Evolutionary conservation across 2,888 invertebrate genomes (phyloP).

Genomic region (Hymenopus coronatus): DNA sequence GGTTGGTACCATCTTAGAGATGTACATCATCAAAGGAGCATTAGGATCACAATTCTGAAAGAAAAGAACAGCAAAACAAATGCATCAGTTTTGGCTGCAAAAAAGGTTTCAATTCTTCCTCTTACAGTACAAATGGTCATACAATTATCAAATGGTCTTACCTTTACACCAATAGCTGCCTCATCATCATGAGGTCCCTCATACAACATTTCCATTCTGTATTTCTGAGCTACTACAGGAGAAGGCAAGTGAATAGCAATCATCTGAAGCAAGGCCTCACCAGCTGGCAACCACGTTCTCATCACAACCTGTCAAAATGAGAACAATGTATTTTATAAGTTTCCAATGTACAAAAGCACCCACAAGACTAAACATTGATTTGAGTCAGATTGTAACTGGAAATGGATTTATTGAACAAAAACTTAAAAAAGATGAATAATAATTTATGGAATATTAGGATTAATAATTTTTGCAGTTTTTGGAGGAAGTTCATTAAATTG

Average conservation of each 20-base stretch:
- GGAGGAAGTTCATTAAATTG: too few relatives aligned
- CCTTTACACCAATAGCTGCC: constrained; percentile 85
- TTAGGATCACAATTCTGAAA: constrained; percentile 87
- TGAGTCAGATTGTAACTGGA: too few relatives aligned
- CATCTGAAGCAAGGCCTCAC: constrained; percentile 99
- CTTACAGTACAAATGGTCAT: too few relatives aligned
- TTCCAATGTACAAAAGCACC: neutral
- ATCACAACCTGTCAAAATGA: constrained; percentile 71
- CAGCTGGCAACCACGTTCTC: constrained; percentile 99
- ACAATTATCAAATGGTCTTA: constrained; percentile 38
- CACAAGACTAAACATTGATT: too few relatives aligned
- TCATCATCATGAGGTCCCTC: constrained; percentile 98
- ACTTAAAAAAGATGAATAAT: too few relatives aligned
- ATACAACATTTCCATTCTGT: constrained; percentile 99
- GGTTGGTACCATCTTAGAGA: constrained; percentile 99
- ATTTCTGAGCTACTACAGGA: constrained; percentile 97
- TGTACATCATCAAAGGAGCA: constrained; percentile 99
- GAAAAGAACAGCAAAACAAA: constrained; percentile 29
- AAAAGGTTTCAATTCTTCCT: too few relatives aligned
- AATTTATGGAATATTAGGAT: too few relatives aligned
- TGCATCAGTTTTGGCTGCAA: too few relatives aligned
- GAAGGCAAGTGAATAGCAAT: constrained; percentile 99
- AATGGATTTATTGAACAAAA: too few relatives aligned
- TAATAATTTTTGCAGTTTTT: too few relatives aligned
- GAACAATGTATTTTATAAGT: constrained; percentile 22